Evolutionary conservation across 1,140 invertebrate species (phyloP), one percentile per base, ranked within the genome.

Genomic region (Eumeta japonica): DNA sequence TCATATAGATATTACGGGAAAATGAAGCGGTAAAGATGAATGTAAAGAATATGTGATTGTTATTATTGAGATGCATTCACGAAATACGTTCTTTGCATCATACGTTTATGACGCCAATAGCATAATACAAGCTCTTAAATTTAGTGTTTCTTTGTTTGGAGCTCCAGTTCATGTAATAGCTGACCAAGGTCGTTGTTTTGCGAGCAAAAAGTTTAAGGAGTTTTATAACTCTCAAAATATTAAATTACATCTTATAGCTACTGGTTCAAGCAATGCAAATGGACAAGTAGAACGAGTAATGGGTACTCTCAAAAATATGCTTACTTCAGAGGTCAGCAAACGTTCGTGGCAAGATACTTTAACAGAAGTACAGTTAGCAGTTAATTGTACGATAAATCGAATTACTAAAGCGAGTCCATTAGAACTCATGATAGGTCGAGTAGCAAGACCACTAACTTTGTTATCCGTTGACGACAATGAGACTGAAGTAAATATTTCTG

Each of bases 1-100:
- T 16, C 45, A 52, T 35, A 15, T 47, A 18, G 47, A 52, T 20
- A 29, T 39, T 28, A n/a, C 43, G 10, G 50, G 55, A 12, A 53
- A 46, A 0, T 49, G 51, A 16, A 28, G 41, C 3, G 43, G 43
- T n/a, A 46, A 44, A 17, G 13, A 12, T 9, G 34, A 35, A 10
- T 10, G 9, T 4, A 35, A 11, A 24, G 34, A 35, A 14, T 35
- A 20, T 35, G 34, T 35, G 9, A 7, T 66, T 1, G 48, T 50
- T 4, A 28, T 43, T 0, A 40, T 66, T 0, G n/a, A n/a, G 60
- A 64, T 27, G 52, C 46, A 0, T 65, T 63, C 31, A 60, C 46
- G 0, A 63, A 61, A 40, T 68, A 43, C 38, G 41, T 44, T 19
- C 45, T 54, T 28, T 13, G 45, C 10, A 40, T 42, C 10, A 41